Evolutionary conservation across 2,888 invertebrate species (phyloP).

Genomic region (Diadegma fenestrale): DNA sequence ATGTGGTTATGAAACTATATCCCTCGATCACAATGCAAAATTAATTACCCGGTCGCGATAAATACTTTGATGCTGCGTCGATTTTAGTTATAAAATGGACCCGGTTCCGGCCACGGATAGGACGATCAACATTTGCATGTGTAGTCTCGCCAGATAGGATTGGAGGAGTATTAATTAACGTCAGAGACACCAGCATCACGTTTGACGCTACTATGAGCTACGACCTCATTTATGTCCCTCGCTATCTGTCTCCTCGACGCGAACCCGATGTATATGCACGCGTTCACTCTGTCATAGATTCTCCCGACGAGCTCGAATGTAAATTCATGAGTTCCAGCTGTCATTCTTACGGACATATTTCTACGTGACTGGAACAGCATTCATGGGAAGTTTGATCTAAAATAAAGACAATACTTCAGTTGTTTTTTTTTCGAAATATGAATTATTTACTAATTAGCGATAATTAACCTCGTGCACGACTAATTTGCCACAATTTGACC

Average conservation of each 20-base stretch:
- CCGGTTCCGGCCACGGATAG: background rate
- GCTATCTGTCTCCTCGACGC: conserved; percentile 77
- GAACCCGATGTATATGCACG: conserved; percentile 27
- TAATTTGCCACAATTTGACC: too few species aligned
- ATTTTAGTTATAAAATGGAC: conserved; percentile 1
- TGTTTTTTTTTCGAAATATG: background rate
- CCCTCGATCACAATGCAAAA: conserved; percentile 15
- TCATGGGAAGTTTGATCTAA: background rate
- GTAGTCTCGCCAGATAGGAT: conserved; percentile 58
- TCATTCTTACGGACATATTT: conserved; percentile 10
- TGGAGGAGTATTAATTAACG: conserved; percentile 81
- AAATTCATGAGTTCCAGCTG: background rate
- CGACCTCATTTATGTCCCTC: conserved; percentile 76
- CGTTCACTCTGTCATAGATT: conserved; percentile 29
- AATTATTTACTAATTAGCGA: background rate
- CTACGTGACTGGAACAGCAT: background rate
- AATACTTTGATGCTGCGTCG: conserved; percentile 1
- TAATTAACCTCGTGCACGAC: background rate
- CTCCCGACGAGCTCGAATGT: conserved; percentile 21
- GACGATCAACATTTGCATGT: conserved; percentile 19
- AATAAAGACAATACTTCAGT: background rate
- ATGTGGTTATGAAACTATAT: conserved; percentile 20
- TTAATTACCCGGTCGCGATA: conserved; percentile 32
- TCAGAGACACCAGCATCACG: conserved; percentile 77
- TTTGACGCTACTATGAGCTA: conserved; percentile 78